Percentiles rank a stretch among this genome's conserved stretches.
These are phyloP conservation scores for Drosophila limbata DNA, from an alignment of 2,888 invertebrate genomes.

Conservation along the genomic window DNA sequence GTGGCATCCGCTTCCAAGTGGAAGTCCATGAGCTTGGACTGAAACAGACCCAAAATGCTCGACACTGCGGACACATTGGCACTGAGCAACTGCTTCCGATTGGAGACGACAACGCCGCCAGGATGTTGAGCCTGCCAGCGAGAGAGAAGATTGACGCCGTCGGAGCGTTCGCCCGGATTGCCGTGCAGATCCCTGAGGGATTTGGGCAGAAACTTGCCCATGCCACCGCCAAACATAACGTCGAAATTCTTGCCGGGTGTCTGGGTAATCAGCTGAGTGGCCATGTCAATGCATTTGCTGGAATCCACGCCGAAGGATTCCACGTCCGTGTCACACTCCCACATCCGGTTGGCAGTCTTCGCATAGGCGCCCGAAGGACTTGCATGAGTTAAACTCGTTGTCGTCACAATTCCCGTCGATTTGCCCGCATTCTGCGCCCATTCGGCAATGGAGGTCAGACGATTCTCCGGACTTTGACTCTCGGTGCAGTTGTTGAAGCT, in stretches of 20 bases:
- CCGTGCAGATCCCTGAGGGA: constrained; percentile 85
- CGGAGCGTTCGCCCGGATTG: constrained; percentile 87
- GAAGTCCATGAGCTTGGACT: constrained; percentile 86
- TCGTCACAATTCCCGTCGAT: constrained; percentile 89
- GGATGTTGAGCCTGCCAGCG: constrained; percentile 88
- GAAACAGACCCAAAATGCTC: constrained; percentile 87
- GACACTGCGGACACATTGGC: constrained; percentile 85
- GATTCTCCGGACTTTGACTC: constrained; percentile 87
- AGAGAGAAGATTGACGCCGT: constrained; percentile 88
- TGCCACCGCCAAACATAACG: constrained; percentile 92
- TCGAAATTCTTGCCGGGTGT: constrained; percentile 90
- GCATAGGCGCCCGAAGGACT: constrained; percentile 89
- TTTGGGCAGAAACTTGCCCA: constrained; percentile 88
- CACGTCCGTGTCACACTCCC: constrained; percentile 89
- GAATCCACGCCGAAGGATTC: constrained; percentile 35
- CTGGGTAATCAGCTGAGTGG: constrained; percentile 89
- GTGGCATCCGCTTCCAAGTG: constrained; percentile 85
- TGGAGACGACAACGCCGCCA: constrained; percentile 87
- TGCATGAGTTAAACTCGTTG: constrained; percentile 92
- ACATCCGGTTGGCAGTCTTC: constrained; percentile 88
- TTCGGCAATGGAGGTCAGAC: constrained; percentile 88
- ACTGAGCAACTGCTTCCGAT: constrained; percentile 86
- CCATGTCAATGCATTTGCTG: constrained; percentile 89
- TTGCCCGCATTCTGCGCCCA: constrained; percentile 89
- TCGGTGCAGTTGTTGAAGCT: constrained; percentile 88